Percentiles rank a stretch among this genome's conserved stretches.
These are phyloP conservation scores for Hypomecis punctinalis DNA, from an alignment of 2,888 invertebrate species.

Conservation along the genomic window DNA sequence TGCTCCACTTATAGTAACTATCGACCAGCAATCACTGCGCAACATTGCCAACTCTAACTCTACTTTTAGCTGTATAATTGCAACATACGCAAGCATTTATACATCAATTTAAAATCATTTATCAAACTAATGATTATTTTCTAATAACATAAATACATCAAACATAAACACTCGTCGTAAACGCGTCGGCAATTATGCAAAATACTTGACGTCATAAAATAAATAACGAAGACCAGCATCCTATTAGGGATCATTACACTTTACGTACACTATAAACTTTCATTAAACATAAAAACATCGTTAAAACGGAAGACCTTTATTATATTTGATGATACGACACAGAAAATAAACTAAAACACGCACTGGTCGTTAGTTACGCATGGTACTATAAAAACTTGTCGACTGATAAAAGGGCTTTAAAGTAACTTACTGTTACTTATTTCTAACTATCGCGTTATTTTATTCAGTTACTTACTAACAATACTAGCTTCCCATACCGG, in stretches of 20 bases:
- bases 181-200: slow-evolving; percentile 32
- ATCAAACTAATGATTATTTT: slow-evolving; percentile 10
- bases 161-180: slow-evolving; percentile 15
- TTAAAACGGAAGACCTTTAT: slow-evolving; percentile 43
- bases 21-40: too few relatives aligned
- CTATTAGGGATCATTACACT: slow-evolving; percentile 36
- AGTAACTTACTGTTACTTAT: too few relatives aligned
- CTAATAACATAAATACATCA: slow-evolving; percentile 8
- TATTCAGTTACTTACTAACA: too few relatives aligned
- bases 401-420: slow-evolving; percentile 52
- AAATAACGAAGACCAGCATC: slow-evolving; percentile 25
- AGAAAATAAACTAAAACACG: slow-evolving; percentile 43
- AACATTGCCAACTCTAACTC: too few relatives aligned
- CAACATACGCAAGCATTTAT: not conserved
- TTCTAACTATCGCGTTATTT: too few relatives aligned
- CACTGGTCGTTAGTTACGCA: slow-evolving; percentile 52
- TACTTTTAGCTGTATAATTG: too few relatives aligned
- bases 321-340: slow-evolving; percentile 42
- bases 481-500: too few relatives aligned
- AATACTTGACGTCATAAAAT: slow-evolving; percentile 28
- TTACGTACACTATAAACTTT: slow-evolving; percentile 41
- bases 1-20: too few relatives aligned
- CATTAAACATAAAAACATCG: slow-evolving; percentile 45
- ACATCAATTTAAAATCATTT: slow-evolving; percentile 5
- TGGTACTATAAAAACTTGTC: slow-evolving; percentile 43